Evolutionary conservation across 2,888 invertebrate species (phyloP).

Genomic region (Pyrrhosoma nymphula): DNA sequence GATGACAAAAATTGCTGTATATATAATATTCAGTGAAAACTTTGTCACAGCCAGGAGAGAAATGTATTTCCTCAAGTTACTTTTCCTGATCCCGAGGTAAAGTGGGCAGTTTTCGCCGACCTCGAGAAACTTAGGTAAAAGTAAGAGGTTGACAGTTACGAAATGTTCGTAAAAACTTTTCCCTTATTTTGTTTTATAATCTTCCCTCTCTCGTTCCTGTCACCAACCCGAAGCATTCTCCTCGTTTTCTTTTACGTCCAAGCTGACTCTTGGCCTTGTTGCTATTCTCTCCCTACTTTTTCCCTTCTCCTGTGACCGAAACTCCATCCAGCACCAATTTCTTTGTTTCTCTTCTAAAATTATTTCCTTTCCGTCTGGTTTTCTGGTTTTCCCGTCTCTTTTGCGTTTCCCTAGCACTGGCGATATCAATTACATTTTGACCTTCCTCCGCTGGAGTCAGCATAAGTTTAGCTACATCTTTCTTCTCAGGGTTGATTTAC

Average conservation of each 20-base stretch:
- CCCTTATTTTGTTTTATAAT: constrained; percentile 28
- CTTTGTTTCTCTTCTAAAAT: neutral
- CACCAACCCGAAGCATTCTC: neutral
- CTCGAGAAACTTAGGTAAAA: neutral
- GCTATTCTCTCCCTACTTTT: neutral
- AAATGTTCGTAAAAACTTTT: neutral
- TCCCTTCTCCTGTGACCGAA: neutral
- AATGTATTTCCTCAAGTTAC: neutral
- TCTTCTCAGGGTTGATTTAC: neutral
- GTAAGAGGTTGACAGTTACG: neutral
- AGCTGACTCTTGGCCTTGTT: neutral
- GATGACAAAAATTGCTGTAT: no score
- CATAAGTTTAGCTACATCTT: neutral
- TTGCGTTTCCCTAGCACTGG: neutral
- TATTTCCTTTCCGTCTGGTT: neutral
- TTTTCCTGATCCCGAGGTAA: neutral
- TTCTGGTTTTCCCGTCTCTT: neutral
- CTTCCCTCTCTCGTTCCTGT: neutral
- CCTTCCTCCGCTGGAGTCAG: neutral
- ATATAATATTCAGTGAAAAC: neutral
- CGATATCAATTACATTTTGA: neutral
- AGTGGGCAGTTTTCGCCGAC: neutral
- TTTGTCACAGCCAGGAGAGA: neutral
- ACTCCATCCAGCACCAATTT: neutral
- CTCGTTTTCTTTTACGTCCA: neutral